These are phyloP conservation scores for Mesitornis unicolor DNA, from an alignment of 2,113 vertebrate species.

Conservation along the genomic window DNA sequence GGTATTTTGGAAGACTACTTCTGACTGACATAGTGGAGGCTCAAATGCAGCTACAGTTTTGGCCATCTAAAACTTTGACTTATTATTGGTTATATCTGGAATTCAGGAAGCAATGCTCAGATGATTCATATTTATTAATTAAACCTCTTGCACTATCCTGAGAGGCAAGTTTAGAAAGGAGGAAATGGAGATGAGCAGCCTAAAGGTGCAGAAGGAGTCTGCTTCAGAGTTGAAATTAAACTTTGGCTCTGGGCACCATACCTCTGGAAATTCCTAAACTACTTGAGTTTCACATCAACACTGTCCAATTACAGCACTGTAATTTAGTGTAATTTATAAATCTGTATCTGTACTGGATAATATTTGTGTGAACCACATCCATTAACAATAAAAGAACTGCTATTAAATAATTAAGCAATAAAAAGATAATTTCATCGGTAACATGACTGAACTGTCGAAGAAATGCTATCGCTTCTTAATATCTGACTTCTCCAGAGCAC, in stretches of 20 bases:
- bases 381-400: not conserved
- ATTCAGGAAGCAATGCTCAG: not conserved
- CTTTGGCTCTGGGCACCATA: not conserved
- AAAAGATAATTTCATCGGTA: not conserved
- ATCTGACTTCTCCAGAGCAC: not conserved
- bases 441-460: not conserved
- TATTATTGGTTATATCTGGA: not conserved
- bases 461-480: not conserved
- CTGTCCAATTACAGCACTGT: not conserved
- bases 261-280: constrained; percentile 10
- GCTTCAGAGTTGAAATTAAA: not conserved
- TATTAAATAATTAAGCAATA: constrained; percentile 1
- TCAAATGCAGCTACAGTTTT: not conserved
- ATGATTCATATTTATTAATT: not conserved
- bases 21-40: not conserved
- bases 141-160: not conserved
- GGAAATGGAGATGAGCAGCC: not conserved
- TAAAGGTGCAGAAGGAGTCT: not conserved
- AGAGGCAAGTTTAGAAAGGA: not conserved
- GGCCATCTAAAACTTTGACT: not conserved
- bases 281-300: not conserved
- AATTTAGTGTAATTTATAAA: constrained; percentile 9
- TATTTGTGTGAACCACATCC: constrained; percentile 15
- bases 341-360: not conserved
- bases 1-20: not conserved